phyloP scores from a whole-genome alignment of 1,140 invertebrate species.

The Bombus impatiens region DNA sequence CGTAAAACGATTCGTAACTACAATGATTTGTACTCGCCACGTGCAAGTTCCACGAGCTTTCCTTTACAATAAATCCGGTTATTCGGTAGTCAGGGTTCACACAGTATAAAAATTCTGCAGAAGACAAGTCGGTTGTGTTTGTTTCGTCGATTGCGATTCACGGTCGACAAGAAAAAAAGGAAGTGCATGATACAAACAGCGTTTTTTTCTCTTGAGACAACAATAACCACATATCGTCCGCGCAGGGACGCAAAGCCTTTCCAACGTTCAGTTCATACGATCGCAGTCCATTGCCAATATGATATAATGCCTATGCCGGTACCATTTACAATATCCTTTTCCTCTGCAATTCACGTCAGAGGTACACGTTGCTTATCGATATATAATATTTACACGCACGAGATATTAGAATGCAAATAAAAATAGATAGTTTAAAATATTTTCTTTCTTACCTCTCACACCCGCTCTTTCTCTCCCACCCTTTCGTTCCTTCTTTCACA shows the following conservation, averaged over 20 bases:
- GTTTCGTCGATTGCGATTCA: slow-evolving; percentile 30
- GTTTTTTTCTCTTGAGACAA: slow-evolving; percentile 20
- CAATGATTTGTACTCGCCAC: background rate
- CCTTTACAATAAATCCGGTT: slow-evolving; percentile 30
- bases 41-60: slow-evolving; percentile 1
- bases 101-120: slow-evolving; percentile 29
- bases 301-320: slow-evolving; percentile 47
- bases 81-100: background rate
- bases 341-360: slow-evolving; percentile 62
- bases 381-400: slow-evolving; percentile 65
- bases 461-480: background rate
- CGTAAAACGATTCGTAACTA: background rate
- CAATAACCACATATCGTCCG: slow-evolving; percentile 40
- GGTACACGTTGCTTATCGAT: slow-evolving; percentile 70
- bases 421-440: slow-evolving; percentile 79
- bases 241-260: slow-evolving; percentile 33
- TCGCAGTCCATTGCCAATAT: slow-evolving; percentile 47
- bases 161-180: slow-evolving; percentile 29
- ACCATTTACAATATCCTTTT: slow-evolving; percentile 40
- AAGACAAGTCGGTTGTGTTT: slow-evolving; percentile 10
- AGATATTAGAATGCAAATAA: slow-evolving; percentile 76
- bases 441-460: slow-evolving; percentile 45
- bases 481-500: background rate
- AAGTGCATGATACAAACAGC: slow-evolving; percentile 22
- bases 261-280: slow-evolving; percentile 41